phyloP scores from a whole-genome alignment of 92 coral and sea anemone species.

The Palythoa caribaeorum region DNA sequence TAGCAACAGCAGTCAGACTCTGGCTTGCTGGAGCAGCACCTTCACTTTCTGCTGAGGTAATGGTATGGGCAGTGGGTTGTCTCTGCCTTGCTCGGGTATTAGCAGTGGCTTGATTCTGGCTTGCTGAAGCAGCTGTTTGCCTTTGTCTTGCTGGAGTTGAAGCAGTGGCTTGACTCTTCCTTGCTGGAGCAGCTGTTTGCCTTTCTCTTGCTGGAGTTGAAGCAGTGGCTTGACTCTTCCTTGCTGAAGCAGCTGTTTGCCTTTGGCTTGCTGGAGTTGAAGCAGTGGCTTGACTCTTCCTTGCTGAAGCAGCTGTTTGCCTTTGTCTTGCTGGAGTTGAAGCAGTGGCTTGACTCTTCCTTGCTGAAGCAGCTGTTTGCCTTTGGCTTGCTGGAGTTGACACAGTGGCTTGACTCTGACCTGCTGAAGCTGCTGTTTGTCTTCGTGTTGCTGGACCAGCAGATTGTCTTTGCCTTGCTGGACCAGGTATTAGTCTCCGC shows the following conservation, averaged over 20 bases:
- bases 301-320: background rate
- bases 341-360: background rate
- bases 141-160: conserved; percentile 4
- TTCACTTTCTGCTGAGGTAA: conserved; percentile 12
- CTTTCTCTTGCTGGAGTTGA: background rate
- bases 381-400: conserved; percentile 1
- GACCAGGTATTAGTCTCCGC: conserved; percentile 26
- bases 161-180: background rate
- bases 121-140: conserved; percentile 4
- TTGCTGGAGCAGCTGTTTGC: background rate
- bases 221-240: background rate
- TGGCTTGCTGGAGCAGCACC: background rate
- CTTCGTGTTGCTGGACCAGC: conserved; percentile 18
- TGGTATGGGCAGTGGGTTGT: conserved; percentile 3
- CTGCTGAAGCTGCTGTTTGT: conserved; percentile 19
- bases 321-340: background rate
- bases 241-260: background rate
- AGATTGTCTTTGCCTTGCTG: conserved; percentile 13
- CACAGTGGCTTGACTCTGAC: conserved; percentile 5
- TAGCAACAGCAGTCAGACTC: no score
- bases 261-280: background rate
- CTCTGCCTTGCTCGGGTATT: conserved; percentile 12
- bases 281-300: background rate
- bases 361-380: background rate
- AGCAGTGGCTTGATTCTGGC: conserved; percentile 12